Conservation (phyloP, 1,140 invertebrate genomes). For the Papilio polyxenes region DNA sequence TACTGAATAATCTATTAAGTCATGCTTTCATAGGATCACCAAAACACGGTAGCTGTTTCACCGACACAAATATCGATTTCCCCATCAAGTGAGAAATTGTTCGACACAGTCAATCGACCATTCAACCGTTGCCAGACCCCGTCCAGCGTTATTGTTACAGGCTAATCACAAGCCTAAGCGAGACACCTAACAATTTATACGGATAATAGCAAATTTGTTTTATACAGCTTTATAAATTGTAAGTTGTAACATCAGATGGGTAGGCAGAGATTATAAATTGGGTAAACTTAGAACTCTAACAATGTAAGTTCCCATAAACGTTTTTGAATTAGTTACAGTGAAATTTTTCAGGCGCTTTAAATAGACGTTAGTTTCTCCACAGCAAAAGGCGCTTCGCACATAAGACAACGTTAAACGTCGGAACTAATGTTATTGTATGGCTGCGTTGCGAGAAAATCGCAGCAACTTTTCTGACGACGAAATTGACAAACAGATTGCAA, state of each 20-base stretch:
- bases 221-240: neutral
- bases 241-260: neutral
- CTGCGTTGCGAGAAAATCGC: no score
- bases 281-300: no score
- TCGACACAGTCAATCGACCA: constrained; percentile 19
- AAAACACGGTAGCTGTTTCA: constrained; percentile 39
- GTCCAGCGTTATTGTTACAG: constrained; percentile 10
- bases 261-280: no score
- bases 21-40: neutral
- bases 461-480: no score
- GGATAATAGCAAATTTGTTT: neutral
- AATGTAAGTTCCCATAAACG: no score
- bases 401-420: no score
- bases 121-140: constrained; percentile 25
- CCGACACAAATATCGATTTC: constrained; percentile 39
- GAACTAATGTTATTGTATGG: no score
- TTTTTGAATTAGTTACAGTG: no score
- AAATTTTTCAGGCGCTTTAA: neutral
- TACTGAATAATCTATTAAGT: neutral
- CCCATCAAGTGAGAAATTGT: constrained; percentile 19
- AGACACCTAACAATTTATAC: neutral
- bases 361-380: neutral
- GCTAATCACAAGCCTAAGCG: constrained; percentile 11
- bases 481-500: no score
- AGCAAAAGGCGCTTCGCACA: no score